Percentiles rank a stretch among this genome's conserved stretches.
Conservation (phyloP, 2,113 vertebrate genomes). For the Mobula hypostoma region DNA sequence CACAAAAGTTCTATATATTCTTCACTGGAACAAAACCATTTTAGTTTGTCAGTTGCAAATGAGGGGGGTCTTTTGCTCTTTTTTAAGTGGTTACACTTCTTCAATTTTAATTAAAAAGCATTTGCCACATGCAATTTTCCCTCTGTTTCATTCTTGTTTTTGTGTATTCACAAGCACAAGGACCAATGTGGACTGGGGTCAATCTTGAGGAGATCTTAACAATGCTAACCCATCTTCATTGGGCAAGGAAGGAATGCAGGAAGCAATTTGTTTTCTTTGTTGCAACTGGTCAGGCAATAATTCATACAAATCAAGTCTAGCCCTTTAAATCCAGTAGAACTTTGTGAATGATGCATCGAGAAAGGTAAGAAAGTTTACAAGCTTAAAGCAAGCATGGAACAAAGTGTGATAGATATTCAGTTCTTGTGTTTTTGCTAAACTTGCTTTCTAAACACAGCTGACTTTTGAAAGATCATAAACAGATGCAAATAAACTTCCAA, state of each 20-base stretch:
- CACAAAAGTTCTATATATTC: background rate
- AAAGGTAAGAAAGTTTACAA: background rate
- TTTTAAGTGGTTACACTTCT: background rate
- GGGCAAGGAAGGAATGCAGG: background rate
- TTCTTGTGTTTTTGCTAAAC: too few relatives aligned
- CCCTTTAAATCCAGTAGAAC: background rate
- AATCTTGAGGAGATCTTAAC: background rate
- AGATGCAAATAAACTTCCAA: too few relatives aligned
- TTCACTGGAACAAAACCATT: background rate
- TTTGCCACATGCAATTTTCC: background rate
- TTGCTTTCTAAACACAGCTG: too few relatives aligned
- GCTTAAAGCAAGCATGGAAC: background rate
- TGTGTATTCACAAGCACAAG: background rate
- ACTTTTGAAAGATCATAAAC: too few relatives aligned
- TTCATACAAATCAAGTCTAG: background rate
- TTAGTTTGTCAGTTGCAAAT: too few relatives aligned
- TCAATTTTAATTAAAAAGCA: background rate
- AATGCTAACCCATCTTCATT: background rate
- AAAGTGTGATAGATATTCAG: background rate
- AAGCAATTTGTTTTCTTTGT: background rate
- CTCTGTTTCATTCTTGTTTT: background rate
- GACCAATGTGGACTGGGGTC: background rate
- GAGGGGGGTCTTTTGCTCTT: background rate
- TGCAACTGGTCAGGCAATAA: background rate
- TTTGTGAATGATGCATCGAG: background rate